Evolutionary conservation across 2,888 invertebrate species (phyloP).

Genomic region (Netelia fuscicornis): DNA sequence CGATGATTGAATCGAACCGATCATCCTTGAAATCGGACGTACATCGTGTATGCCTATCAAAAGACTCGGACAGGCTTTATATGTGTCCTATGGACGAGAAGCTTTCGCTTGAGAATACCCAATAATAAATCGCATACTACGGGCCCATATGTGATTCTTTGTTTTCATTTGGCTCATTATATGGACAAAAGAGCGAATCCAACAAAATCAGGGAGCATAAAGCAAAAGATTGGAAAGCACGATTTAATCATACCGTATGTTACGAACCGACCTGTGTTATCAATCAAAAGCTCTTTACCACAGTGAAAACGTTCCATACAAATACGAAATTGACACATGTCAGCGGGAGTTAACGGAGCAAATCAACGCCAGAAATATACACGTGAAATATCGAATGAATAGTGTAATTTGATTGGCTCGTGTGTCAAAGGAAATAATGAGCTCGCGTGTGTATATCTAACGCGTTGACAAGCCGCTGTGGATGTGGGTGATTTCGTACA

Average conservation of each 20-base stretch:
- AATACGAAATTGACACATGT: slow-evolving; percentile 5
- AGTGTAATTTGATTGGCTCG: background rate
- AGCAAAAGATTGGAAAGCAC: background rate
- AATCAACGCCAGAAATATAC: background rate
- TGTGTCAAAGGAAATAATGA: slow-evolving; percentile 1
- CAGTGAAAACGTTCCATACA: background rate
- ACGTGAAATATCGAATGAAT: slow-evolving; percentile 7
- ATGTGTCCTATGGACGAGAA: background rate
- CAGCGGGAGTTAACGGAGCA: background rate
- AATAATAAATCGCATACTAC: background rate
- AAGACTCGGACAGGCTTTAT: background rate
- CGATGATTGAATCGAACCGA: background rate
- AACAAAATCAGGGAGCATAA: background rate
- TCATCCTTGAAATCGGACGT: background rate
- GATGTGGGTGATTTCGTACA: background rate
- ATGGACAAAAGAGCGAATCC: background rate
- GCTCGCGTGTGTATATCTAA: background rate
- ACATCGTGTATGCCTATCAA: background rate
- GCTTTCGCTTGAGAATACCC: background rate
- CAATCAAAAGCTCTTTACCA: slow-evolving; percentile 10
- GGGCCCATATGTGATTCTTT: background rate
- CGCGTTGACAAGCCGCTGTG: background rate
- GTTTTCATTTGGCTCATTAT: background rate
- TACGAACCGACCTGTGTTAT: background rate
- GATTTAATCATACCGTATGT: background rate